phyloP scores from a whole-genome alignment of 2,113 vertebrate genomes.

The Corythornis cristatus region DNA sequence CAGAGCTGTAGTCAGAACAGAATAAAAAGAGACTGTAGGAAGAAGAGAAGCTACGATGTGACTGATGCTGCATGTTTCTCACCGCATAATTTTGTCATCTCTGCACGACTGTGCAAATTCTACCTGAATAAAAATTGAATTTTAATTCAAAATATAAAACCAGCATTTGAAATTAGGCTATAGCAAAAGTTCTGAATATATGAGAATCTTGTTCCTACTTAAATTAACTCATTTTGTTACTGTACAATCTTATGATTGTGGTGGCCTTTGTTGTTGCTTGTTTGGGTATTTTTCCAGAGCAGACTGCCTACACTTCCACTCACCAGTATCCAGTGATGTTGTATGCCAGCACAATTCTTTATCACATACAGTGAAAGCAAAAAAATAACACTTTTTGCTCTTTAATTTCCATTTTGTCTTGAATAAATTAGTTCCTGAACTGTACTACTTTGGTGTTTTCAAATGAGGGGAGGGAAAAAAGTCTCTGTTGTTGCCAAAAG shows the following conservation, averaged over 20 bases:
- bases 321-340: neutral
- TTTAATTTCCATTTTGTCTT: neutral
- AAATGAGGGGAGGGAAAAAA: neutral
- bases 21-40: neutral
- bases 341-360: neutral
- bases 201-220: neutral
- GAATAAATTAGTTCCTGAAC: neutral
- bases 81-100: accelerated
- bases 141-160: neutral
- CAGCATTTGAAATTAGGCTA: neutral
- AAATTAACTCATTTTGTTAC: neutral
- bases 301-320: neutral
- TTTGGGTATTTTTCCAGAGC: neutral
- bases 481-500: neutral
- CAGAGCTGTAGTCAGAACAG: neutral
- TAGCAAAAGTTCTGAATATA: neutral
- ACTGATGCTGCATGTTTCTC: neutral
- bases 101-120: neutral
- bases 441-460: neutral
- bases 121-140: neutral
- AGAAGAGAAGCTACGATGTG: neutral
- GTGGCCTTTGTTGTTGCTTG: neutral
- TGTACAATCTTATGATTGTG: neutral
- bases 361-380: neutral
- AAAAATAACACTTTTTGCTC: neutral